phyloP scores from a whole-genome alignment of 1,140 invertebrate genomes.

The Coptotermes formosanus region DNA sequence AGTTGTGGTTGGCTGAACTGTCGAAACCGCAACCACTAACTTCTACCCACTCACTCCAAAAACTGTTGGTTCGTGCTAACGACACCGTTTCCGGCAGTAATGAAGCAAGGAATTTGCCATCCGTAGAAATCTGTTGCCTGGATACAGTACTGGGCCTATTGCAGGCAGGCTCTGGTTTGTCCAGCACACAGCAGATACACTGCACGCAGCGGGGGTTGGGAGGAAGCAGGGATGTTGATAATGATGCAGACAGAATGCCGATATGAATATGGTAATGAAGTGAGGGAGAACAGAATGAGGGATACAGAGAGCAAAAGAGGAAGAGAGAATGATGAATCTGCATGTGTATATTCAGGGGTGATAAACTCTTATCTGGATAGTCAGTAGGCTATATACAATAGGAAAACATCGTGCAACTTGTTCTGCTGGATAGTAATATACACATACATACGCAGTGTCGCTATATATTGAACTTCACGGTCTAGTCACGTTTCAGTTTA shows the following conservation, averaged over 20 bases:
- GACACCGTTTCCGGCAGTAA: neutral
- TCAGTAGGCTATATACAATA: neutral
- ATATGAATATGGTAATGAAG: slow-evolving; percentile 19
- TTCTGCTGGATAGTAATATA: neutral
- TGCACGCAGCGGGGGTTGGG: neutral
- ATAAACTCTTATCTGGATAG: neutral
- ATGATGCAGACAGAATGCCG: slow-evolving; percentile 17
- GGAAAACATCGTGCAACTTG: neutral
- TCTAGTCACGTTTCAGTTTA: neutral
- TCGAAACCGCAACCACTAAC: neutral
- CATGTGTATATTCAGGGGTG: slow-evolving; percentile 15
- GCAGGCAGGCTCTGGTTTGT: neutral
- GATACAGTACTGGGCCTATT: neutral
- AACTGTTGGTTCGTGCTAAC: slow-evolving; percentile 3
- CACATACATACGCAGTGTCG: neutral
- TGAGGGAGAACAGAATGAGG: slow-evolving; percentile 8
- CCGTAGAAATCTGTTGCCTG: slow-evolving; percentile 4
- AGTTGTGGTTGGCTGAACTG: neutral
- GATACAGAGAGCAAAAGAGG: slow-evolving; percentile 7
- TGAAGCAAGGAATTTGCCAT: neutral
- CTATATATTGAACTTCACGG: neutral
- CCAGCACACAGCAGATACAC: neutral
- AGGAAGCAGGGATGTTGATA: slow-evolving; percentile 17
- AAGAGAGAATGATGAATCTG: slow-evolving; percentile 14
- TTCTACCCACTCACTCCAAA: neutral